Conservation (phyloP, 2,797 vertebrate species). For the Cheirogaleus major region DNA sequence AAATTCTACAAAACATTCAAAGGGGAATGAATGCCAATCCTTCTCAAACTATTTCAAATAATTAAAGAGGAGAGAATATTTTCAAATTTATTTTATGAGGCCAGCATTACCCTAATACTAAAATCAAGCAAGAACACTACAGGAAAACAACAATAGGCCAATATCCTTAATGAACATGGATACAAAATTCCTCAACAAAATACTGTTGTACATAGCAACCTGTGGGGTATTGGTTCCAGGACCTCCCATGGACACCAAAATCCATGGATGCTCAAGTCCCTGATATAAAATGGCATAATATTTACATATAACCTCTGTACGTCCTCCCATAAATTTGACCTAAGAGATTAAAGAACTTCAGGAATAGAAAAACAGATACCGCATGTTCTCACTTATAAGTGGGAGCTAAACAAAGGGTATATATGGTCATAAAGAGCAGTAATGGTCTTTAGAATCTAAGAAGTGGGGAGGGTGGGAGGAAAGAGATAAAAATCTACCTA, state of each 20-base stretch:
- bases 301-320: not conserved
- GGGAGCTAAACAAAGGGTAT: no score
- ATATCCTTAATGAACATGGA: not conserved
- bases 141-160: not conserved
- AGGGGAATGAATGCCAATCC: not conserved
- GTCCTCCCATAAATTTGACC: not conserved
- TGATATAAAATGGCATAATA: not conserved
- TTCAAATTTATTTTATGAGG: not conserved
- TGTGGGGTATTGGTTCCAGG: not conserved
- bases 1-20: not conserved
- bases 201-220: not conserved
- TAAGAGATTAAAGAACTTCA: no score
- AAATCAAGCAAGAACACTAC: not conserved
- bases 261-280: not conserved
- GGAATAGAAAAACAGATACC: no score
- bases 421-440: no score
- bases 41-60: not conserved
- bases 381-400: no score
- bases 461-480: not conserved
- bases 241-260: not conserved
- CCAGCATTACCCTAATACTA: not conserved
- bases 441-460: not conserved
- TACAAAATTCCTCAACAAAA: not conserved
- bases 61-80: not conserved
- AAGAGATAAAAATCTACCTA: not conserved